Evolutionary conservation across 1,140 invertebrate genomes (phyloP).

Genomic region (Drosophila funebris): DNA sequence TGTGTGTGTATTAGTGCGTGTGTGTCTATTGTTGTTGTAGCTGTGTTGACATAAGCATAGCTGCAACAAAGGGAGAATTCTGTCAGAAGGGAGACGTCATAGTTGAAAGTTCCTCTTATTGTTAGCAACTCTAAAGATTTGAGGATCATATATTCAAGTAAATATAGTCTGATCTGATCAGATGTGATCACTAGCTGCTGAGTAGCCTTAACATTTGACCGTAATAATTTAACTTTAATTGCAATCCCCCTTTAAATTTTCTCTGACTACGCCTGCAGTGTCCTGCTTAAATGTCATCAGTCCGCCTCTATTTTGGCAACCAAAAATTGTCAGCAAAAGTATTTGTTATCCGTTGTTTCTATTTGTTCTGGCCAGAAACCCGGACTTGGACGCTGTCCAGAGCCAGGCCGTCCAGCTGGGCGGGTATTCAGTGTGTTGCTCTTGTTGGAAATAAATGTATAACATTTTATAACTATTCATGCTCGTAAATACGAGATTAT

Average conservation of each 20-base stretch:
- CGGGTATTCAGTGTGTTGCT: slow-evolving; percentile 41
- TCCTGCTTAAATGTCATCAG: slow-evolving; percentile 14
- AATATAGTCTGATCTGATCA: not conserved
- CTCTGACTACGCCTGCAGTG: slow-evolving; percentile 33
- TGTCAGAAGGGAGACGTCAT: not conserved
- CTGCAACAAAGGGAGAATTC: not conserved
- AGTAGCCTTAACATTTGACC: not conserved
- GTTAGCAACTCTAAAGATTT: slow-evolving; percentile 1
- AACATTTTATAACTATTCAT: slow-evolving; percentile 74
- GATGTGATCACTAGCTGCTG: no score
- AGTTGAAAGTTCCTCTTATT: not conserved
- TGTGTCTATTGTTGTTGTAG: slow-evolving; percentile 25
- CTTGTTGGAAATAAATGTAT: slow-evolving; percentile 69
- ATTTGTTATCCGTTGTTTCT: slow-evolving; percentile 30
- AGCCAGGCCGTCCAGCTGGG: slow-evolving; percentile 10
- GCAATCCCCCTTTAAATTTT: not conserved
- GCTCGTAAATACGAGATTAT: slow-evolving; percentile 77
- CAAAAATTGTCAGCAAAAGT: slow-evolving; percentile 50
- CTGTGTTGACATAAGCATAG: slow-evolving; percentile 56
- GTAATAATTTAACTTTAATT: not conserved
- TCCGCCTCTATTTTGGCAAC: slow-evolving; percentile 29
- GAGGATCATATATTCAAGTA: not conserved
- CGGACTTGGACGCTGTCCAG: not conserved
- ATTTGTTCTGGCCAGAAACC: slow-evolving; percentile 11
- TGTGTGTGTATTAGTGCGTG: slow-evolving; percentile 38